Conservation (phyloP, 2,113 vertebrate species). For the Oreochromis niloticus region DNA sequence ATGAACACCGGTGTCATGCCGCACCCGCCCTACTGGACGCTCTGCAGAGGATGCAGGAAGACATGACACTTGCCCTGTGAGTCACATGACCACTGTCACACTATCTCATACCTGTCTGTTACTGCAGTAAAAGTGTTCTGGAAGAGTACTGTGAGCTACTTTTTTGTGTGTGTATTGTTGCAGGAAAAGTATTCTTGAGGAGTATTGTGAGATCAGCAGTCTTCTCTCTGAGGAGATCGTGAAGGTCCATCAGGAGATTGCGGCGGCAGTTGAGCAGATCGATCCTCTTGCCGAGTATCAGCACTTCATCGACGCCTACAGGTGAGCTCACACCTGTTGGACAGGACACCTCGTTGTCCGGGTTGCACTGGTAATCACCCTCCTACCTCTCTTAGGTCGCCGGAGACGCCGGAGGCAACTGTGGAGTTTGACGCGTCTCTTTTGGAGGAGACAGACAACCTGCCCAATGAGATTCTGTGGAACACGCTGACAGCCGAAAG, state of each 20-base stretch:
- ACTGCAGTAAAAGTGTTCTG: neutral
- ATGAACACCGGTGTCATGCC: conserved; percentile 79
- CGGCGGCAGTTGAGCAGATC: conserved; percentile 85
- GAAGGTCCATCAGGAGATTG: conserved; percentile 90
- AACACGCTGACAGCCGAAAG: conserved; percentile 93
- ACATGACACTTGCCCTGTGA: conserved; percentile 81
- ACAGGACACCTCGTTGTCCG: neutral
- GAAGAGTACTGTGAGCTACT: neutral
- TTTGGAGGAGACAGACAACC: conserved; percentile 89
- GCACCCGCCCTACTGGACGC: conserved; percentile 89
- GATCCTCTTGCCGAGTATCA: conserved; percentile 88
- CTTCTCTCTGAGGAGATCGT: conserved; percentile 92
- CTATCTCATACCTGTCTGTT: neutral
- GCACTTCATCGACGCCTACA: conserved; percentile 88
- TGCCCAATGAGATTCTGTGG: conserved; percentile 95
- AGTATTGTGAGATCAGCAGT: conserved; percentile 94
- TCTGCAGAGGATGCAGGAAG: conserved; percentile 96
- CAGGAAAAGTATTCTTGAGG: conserved; percentile 91
- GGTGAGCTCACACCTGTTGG: conserved; percentile 57
- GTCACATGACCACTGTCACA: neutral
- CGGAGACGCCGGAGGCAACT: conserved; percentile 77
- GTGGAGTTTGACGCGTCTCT: conserved; percentile 88
- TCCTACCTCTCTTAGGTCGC: conserved; percentile 69
- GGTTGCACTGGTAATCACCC: neutral
- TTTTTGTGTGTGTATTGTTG: neutral